A percentile compares a stretch with the other conserved stretches of the same genome.
These are phyloP conservation scores for Squalus acanthias DNA, from an alignment of 2,797 vertebrate species.

Conservation along the genomic window DNA sequence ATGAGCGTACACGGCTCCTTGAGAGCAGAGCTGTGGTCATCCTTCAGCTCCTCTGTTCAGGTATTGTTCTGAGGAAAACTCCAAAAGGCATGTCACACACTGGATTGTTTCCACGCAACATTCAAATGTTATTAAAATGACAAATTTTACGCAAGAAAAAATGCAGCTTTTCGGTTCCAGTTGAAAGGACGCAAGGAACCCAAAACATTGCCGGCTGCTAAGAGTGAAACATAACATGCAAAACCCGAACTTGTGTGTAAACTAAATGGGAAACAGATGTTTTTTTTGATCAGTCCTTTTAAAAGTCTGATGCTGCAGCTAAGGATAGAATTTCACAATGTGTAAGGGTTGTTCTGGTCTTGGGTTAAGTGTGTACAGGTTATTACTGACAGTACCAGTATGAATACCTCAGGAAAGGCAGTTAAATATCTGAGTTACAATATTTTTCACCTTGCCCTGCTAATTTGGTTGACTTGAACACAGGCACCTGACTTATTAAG, in stretches of 20 bases:
- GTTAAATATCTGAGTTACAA: not conserved
- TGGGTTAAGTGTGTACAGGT: not conserved
- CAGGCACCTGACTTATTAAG: not conserved
- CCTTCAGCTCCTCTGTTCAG: not conserved
- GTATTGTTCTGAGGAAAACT: not conserved
- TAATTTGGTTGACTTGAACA: not conserved
- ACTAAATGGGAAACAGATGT: not conserved
- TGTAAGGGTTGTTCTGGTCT: not conserved
- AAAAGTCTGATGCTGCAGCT: not conserved
- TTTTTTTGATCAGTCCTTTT: not conserved
- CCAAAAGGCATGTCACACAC: not conserved
- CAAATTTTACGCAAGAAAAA: not conserved
- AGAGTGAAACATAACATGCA: conserved; percentile 7
- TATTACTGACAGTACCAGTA: not conserved
- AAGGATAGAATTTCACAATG: conserved; percentile 18
- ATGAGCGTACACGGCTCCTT: not conserved
- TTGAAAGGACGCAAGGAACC: not conserved
- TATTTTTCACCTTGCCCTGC: not conserved
- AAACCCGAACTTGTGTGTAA: not conserved
- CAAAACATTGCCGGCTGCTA: conserved; percentile 27
- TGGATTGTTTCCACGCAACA: not conserved
- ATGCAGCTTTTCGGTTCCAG: not conserved
- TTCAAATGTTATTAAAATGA: not conserved
- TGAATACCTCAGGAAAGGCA: not conserved
- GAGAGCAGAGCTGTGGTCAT: not conserved